Evolutionary conservation across 2,113 vertebrate genomes (phyloP).

Genomic region (Hippocampus barbouri): DNA sequence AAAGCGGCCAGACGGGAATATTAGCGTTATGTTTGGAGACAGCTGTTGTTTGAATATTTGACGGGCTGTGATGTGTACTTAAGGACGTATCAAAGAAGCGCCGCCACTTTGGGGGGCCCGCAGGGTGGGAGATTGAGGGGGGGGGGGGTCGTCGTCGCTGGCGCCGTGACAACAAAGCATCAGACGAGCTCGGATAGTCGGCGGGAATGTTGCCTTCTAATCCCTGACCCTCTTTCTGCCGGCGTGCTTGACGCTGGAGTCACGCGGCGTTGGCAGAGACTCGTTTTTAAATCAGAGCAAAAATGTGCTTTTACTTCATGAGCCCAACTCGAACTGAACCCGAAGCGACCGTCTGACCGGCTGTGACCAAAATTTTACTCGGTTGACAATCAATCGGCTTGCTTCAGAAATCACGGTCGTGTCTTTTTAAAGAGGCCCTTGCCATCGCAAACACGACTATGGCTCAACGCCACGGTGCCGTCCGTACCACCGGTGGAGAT

Average conservation of each 20-base stretch:
- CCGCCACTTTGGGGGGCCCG: conserved; percentile 47
- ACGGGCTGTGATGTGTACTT: conserved; percentile 68
- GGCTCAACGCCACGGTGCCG: too few species aligned
- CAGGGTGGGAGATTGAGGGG: background rate
- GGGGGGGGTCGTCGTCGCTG: conserved; percentile 53
- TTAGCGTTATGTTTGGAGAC: conserved; percentile 58
- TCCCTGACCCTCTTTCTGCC: conserved; percentile 55
- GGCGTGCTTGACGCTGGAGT: conserved; percentile 21
- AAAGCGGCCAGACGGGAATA: conserved; percentile 33
- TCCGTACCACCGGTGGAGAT: too few species aligned
- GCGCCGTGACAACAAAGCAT: conserved; percentile 47
- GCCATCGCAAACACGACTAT: too few species aligned
- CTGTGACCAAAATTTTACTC: too few species aligned
- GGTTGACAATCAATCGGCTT: too few species aligned
- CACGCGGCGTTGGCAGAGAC: background rate
- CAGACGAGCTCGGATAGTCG: conserved; percentile 46
- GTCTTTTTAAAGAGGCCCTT: too few species aligned
- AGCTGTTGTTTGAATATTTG: conserved; percentile 70
- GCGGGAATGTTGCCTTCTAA: conserved; percentile 50
- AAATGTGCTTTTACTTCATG: background rate
- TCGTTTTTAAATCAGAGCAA: background rate
- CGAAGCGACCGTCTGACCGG: too few species aligned
- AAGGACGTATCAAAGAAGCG: conserved; percentile 68
- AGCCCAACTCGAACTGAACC: too few species aligned
- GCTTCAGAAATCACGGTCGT: too few species aligned